These are phyloP conservation scores for Metaphire vulgaris DNA, from an alignment of 1,140 invertebrate species.

Conservation along the genomic window DNA sequence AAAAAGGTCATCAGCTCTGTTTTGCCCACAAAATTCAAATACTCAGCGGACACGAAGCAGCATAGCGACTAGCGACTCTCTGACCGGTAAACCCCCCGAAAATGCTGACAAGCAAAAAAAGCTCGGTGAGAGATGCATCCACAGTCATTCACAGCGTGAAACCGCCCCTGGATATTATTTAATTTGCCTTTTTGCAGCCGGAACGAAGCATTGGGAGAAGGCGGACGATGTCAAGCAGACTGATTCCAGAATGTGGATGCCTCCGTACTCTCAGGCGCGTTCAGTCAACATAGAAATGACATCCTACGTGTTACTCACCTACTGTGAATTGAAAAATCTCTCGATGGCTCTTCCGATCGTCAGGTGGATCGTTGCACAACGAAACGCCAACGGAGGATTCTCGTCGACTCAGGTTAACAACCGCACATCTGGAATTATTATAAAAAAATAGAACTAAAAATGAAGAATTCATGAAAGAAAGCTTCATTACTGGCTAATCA, in stretches of 20 bases:
- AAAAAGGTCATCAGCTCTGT: too few relatives aligned
- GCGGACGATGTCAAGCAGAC: conserved; percentile 16
- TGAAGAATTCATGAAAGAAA: too few relatives aligned
- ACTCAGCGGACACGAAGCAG: too few relatives aligned
- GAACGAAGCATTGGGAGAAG: conserved; percentile 15
- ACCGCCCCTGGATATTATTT: too few relatives aligned
- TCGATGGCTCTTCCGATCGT: conserved; percentile 63
- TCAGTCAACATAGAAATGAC: conserved; percentile 19
- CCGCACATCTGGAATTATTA: neutral
- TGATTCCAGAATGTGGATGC: conserved; percentile 33
- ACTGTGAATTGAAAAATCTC: neutral
- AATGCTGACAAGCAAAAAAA: too few relatives aligned
- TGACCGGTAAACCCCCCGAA: too few relatives aligned
- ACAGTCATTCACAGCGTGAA: too few relatives aligned
- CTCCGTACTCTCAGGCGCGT: neutral
- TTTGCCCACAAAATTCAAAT: too few relatives aligned
- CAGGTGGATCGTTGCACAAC: conserved; percentile 69
- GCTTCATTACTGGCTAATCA: too few relatives aligned
- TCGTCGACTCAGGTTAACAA: conserved; percentile 60
- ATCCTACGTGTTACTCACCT: conserved; percentile 20
- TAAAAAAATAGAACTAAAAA: neutral
- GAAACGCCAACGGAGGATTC: conserved; percentile 71
- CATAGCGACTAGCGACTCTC: too few relatives aligned
- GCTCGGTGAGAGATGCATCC: too few relatives aligned
- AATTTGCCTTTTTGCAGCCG: neutral